These are phyloP conservation scores for Trichopoda pennipes DNA, from an alignment of 2,888 invertebrate species.

Conservation along the genomic window DNA sequence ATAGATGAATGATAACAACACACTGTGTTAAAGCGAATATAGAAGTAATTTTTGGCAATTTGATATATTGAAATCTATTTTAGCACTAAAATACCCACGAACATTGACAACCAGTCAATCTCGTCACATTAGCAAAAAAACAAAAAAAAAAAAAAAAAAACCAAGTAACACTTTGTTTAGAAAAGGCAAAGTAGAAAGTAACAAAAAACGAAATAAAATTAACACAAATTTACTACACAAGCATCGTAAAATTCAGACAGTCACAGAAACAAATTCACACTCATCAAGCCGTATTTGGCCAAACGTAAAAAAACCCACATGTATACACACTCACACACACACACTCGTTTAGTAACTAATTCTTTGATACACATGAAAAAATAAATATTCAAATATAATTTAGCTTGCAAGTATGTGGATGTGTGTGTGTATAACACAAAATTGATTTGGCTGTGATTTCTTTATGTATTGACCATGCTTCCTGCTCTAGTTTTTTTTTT, in stretches of 20 bases:
- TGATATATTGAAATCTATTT: slow-evolving; percentile 48
- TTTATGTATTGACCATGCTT: background rate
- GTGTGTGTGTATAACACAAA: background rate
- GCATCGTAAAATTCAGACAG: background rate
- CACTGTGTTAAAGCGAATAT: background rate
- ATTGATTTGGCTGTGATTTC: slow-evolving; percentile 44
- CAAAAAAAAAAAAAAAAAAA: slow-evolving; percentile 18
- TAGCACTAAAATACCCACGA: slow-evolving; percentile 31
- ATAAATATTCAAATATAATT: no score
- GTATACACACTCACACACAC: background rate
- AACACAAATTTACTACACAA: slow-evolving; percentile 34
- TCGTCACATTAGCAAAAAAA: slow-evolving; percentile 13
- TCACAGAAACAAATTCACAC: background rate
- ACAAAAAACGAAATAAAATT: slow-evolving; percentile 32
- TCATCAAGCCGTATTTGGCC: background rate
- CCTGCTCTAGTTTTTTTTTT: no score
- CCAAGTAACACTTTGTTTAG: no score
- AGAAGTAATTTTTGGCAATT: slow-evolving; percentile 32
- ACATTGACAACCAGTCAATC: slow-evolving; percentile 61
- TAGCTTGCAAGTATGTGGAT: background rate
- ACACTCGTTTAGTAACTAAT: background rate
- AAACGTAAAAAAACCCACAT: background rate
- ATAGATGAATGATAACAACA: slow-evolving; percentile 1
- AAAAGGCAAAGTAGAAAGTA: background rate
- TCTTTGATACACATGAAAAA: background rate